A percentile compares a stretch with the other conserved stretches of the same genome.
Conservation (phyloP, 1,140 invertebrate species). For the Euglossa dilemma region DNA sequence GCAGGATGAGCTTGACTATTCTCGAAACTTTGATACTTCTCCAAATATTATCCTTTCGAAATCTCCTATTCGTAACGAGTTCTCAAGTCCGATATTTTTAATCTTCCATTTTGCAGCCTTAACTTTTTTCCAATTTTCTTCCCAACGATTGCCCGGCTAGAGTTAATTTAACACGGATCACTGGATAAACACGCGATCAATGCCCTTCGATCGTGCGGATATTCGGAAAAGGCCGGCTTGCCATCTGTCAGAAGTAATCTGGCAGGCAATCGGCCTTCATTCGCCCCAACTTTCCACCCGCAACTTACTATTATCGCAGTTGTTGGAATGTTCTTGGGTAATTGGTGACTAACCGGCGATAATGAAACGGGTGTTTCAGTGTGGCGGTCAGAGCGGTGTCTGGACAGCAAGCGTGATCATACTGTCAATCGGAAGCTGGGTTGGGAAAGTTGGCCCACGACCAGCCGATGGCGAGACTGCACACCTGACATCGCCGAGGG, state of each 20-base stretch:
- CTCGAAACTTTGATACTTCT: too few species aligned
- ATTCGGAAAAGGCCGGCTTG: too few species aligned
- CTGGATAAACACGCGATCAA: too few species aligned
- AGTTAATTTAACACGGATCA: too few species aligned
- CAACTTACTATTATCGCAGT: neutral
- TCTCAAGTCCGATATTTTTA: too few species aligned
- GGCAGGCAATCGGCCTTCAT: neutral
- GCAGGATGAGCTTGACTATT: too few species aligned
- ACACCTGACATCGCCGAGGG: conserved; percentile 71
- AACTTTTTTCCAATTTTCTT: too few species aligned
- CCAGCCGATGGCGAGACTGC: conserved; percentile 73
- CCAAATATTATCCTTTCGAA: too few species aligned
- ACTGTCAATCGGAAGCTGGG: conserved; percentile 73
- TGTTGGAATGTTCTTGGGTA: neutral
- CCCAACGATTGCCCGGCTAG: too few species aligned
- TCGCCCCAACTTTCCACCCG: neutral
- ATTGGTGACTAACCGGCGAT: neutral
- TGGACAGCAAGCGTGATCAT: conserved; percentile 71
- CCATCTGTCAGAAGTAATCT: neutral
- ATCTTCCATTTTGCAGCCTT: too few species aligned
- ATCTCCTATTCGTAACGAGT: too few species aligned
- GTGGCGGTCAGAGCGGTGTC: conserved; percentile 70
- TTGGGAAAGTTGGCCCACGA: conserved; percentile 73
- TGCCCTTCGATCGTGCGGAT: too few species aligned
- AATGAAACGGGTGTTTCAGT: conserved; percentile 53